phyloP scores from a whole-genome alignment of 2,888 invertebrate species.

The Drosophila sordidula region DNA sequence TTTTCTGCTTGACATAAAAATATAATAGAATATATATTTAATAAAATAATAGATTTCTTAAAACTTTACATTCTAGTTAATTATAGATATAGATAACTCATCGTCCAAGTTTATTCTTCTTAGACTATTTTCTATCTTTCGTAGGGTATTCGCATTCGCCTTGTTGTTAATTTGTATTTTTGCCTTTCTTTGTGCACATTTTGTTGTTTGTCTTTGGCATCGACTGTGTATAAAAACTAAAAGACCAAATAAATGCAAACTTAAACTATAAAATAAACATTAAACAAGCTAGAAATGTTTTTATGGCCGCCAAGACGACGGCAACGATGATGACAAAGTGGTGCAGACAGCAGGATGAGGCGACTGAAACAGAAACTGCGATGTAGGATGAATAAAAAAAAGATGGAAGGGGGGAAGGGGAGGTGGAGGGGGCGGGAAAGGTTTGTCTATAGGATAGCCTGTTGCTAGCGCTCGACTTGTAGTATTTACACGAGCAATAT shows the following conservation, averaged over 20 bases:
- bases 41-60: no score
- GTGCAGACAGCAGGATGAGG: constrained; percentile 22
- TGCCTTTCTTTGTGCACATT: constrained; percentile 30
- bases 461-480: constrained; percentile 28
- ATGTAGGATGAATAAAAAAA: constrained; percentile 11
- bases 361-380: constrained; percentile 10
- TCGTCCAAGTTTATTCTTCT: no score
- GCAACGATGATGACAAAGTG: constrained; percentile 28
- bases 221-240: constrained; percentile 75
- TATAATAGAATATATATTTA: no score
- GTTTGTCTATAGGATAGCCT: constrained; percentile 21
- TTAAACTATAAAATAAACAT: constrained; percentile 83
- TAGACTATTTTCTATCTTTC: neutral
- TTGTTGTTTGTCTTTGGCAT: constrained; percentile 46
- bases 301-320: constrained; percentile 74
- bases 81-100: no score
- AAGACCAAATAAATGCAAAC: constrained; percentile 81
- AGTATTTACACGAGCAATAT: constrained; percentile 53
- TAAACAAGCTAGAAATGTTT: constrained; percentile 82
- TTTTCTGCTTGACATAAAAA: neutral
- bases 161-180: constrained; percentile 1
- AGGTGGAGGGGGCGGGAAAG: neutral
- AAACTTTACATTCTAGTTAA: no score
- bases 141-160: neutral
- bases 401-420: neutral